A percentile compares a stretch with the other conserved stretches of the same genome.
These are phyloP conservation scores for Colletes gigas DNA, from an alignment of 1,140 invertebrate genomes.

Conservation along the genomic window DNA sequence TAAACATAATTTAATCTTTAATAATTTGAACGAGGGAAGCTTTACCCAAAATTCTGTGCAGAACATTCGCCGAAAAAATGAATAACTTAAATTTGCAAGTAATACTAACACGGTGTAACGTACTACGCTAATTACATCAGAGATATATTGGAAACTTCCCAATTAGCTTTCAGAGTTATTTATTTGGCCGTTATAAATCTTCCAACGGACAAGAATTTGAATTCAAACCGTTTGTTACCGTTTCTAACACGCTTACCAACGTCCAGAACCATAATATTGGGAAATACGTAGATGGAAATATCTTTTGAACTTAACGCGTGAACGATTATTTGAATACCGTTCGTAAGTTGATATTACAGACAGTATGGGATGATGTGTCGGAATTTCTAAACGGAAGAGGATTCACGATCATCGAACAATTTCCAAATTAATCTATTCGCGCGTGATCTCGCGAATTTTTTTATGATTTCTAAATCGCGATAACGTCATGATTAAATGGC, in stretches of 20 bases:
- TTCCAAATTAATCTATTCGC: neutral
- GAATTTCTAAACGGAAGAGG: neutral
- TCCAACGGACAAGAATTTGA: neutral
- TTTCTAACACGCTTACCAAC: neutral
- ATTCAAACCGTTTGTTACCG: neutral
- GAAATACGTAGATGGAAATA: neutral
- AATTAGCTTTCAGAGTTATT: too few relatives aligned
- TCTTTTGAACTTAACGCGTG: neutral
- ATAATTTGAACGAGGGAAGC: too few relatives aligned
- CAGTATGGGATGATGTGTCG: too few relatives aligned
- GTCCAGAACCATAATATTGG: neutral
- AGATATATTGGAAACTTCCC: too few relatives aligned
- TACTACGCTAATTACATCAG: too few relatives aligned
- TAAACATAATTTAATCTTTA: too few relatives aligned
- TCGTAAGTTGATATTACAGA: neutral
- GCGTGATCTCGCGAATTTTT: neutral
- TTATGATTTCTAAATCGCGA: conserved; percentile 18
- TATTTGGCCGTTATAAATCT: too few relatives aligned
- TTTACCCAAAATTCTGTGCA: too few relatives aligned
- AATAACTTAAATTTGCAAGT: too few relatives aligned
- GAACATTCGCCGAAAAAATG: too few relatives aligned
- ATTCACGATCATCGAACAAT: neutral
- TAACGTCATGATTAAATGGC: conserved; percentile 32
- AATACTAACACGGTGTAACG: too few relatives aligned
- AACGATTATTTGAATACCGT: neutral